Conservation (phyloP, 1,140 invertebrate species). For the Pachypeltis micranthus region DNA sequence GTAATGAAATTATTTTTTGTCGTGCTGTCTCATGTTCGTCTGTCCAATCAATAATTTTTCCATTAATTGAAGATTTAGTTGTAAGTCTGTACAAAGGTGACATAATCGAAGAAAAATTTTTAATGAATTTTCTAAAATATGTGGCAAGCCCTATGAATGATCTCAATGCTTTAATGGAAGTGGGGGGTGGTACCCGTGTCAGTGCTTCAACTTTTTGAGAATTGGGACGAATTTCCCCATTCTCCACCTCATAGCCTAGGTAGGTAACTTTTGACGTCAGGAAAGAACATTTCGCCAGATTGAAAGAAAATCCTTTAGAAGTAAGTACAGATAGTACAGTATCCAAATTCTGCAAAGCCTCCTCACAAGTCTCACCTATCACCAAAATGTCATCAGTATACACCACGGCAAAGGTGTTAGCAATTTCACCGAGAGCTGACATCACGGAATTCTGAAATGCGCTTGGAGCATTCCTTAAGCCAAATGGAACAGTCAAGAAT, state of each 20-base stretch:
- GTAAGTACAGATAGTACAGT: slow-evolving; percentile 12
- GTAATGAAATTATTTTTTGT: not conserved
- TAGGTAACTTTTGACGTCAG: slow-evolving; percentile 28
- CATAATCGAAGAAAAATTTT: slow-evolving; percentile 26
- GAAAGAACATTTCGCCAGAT: slow-evolving; percentile 30
- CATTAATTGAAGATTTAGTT: not conserved
- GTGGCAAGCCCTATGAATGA: slow-evolving; percentile 27
- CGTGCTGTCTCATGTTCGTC: slow-evolving; percentile 1
- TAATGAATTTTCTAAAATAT: slow-evolving; percentile 31
- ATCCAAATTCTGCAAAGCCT: slow-evolving; percentile 7
- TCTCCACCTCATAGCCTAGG: slow-evolving; percentile 27
- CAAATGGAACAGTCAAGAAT: slow-evolving; percentile 36
- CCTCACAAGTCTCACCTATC: slow-evolving; percentile 9
- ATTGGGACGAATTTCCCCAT: slow-evolving; percentile 24
- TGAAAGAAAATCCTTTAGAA: slow-evolving; percentile 14
- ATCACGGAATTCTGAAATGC: slow-evolving; percentile 36
- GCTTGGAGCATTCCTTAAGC: slow-evolving; percentile 34
- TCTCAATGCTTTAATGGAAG: slow-evolving; percentile 27
- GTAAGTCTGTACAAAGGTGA: slow-evolving; percentile 24
- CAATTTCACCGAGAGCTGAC: not conserved
- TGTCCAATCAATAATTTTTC: not conserved
- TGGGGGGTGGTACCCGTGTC: slow-evolving; percentile 23
- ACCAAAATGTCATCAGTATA: not conserved
- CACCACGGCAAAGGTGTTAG: not conserved
- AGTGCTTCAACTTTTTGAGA: slow-evolving; percentile 23